Conservation (phyloP, 2,113 vertebrate species). For the Trachemys scripta region DNA sequence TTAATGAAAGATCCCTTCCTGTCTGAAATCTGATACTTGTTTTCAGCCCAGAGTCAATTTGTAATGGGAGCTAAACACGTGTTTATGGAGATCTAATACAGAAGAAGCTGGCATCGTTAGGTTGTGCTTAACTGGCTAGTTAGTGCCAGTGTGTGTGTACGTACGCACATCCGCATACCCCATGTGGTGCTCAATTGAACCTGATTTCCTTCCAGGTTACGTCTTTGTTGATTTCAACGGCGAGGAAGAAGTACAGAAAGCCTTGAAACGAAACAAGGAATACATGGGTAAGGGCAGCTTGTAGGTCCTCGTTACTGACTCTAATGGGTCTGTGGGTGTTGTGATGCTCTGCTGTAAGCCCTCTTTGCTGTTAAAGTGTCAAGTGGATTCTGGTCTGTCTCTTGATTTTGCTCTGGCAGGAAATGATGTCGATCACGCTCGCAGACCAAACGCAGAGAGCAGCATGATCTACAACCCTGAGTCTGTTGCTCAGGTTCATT, state of each 20-base stretch:
- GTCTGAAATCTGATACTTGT: neutral
- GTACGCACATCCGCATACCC: neutral
- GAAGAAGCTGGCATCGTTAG: neutral
- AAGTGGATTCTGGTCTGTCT: neutral
- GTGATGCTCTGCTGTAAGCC: neutral
- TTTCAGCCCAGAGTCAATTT: conserved; percentile 12
- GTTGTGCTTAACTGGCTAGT: conserved; percentile 63
- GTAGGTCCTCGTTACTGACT: neutral
- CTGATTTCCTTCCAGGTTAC: conserved; percentile 83
- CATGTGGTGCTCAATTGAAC: conserved; percentile 11
- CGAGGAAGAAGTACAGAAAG: conserved; percentile 89
- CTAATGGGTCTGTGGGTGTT: fast-evolving
- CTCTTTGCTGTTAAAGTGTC: conserved; percentile 20
- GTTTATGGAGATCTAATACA: conserved; percentile 33
- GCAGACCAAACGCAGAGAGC: neutral
- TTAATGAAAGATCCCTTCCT: neutral
- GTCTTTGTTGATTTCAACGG: conserved; percentile 92
- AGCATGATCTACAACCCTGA: neutral
- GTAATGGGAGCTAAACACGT: conserved; percentile 1
- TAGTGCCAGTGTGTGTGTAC: neutral
- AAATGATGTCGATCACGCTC: neutral
- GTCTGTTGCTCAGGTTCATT: neutral
- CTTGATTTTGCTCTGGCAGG: neutral
- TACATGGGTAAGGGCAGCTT: conserved; percentile 89
- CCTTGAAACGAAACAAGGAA: conserved; percentile 90